Conservation (phyloP, 2,797 vertebrate genomes). For the Danio kyathit region DNA sequence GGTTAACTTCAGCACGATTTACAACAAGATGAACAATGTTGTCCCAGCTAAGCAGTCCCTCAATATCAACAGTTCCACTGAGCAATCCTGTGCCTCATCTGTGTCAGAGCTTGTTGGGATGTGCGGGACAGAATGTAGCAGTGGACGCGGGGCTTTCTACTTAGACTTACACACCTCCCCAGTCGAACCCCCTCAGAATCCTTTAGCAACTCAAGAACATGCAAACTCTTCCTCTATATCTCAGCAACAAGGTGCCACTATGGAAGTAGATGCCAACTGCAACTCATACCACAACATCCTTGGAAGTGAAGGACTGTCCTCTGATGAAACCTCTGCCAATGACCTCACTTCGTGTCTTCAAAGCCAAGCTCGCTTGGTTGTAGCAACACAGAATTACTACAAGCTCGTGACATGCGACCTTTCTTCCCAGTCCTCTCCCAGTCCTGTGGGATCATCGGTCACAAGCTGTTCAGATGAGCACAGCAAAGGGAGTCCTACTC, state of each 20-base stretch:
- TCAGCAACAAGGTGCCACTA: conserved; percentile 72
- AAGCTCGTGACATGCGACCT: conserved; percentile 97
- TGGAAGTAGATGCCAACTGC: conserved; percentile 93
- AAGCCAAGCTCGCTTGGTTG: conserved; percentile 92
- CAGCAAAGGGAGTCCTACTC: conserved; percentile 87
- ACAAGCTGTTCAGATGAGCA: conserved; percentile 95
- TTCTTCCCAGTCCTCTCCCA: conserved; percentile 95
- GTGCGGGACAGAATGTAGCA: conserved; percentile 77
- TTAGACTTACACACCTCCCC: conserved; percentile 94
- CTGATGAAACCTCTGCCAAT: conserved; percentile 73
- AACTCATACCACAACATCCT: conserved; percentile 87
- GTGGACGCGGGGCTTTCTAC: conserved; percentile 92
- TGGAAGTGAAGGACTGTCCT: conserved; percentile 74
- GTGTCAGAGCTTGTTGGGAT: conserved; percentile 73
- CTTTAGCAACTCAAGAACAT: conserved; percentile 69
- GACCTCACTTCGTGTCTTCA: conserved; percentile 91
- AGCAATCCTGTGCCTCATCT: conserved; percentile 85
- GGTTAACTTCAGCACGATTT: conserved; percentile 97
- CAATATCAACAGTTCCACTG: conserved; percentile 83
- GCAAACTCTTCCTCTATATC: conserved; percentile 78
- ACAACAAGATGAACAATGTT: conserved; percentile 90
- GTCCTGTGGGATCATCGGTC: conserved; percentile 89
- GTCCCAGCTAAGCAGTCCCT: conserved; percentile 76
- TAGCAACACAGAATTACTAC: conserved; percentile 98
- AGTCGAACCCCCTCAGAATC: conserved; percentile 81